Evolutionary conservation across 2,113 vertebrate species (phyloP).

Genomic region (Onychostruthus taczanowskii): DNA sequence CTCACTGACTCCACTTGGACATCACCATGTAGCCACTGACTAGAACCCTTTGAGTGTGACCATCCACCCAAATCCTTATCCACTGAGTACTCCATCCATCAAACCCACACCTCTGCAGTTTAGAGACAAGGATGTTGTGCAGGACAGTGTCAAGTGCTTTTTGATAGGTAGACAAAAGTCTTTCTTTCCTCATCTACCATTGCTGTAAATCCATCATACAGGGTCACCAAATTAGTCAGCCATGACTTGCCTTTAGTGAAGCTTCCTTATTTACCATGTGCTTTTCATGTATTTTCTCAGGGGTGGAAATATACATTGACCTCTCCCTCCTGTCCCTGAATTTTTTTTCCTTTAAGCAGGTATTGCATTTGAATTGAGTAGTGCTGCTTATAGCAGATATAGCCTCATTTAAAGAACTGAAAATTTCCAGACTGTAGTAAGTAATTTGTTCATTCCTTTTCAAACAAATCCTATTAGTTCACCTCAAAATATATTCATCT

Average conservation of each 20-base stretch:
- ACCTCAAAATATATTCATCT: not conserved
- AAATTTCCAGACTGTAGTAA: not conserved
- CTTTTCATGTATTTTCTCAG: not conserved
- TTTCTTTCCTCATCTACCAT: not conserved
- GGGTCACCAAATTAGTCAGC: not conserved
- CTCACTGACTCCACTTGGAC: not conserved
- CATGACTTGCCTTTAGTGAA: not conserved
- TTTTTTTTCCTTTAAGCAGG: not conserved
- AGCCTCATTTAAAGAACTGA: not conserved
- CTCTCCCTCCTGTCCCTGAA: not conserved
- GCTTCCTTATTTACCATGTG: not conserved
- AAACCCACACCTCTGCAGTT: not conserved
- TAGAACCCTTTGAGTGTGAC: not conserved
- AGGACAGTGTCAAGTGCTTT: not conserved
- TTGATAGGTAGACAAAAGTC: not conserved
- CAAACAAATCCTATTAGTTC: constrained; percentile 18
- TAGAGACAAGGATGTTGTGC: not conserved
- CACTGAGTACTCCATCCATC: not conserved
- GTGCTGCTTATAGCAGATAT: not conserved
- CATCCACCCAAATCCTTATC: not conserved
- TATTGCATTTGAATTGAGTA: not conserved
- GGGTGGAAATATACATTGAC: not conserved
- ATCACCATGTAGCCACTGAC: not conserved
- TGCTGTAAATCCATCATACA: not conserved
- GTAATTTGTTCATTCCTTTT: not conserved